phyloP scores from a whole-genome alignment of 53 echinoderm and acorn worm genomes.

The Echinarachnius parma region DNA sequence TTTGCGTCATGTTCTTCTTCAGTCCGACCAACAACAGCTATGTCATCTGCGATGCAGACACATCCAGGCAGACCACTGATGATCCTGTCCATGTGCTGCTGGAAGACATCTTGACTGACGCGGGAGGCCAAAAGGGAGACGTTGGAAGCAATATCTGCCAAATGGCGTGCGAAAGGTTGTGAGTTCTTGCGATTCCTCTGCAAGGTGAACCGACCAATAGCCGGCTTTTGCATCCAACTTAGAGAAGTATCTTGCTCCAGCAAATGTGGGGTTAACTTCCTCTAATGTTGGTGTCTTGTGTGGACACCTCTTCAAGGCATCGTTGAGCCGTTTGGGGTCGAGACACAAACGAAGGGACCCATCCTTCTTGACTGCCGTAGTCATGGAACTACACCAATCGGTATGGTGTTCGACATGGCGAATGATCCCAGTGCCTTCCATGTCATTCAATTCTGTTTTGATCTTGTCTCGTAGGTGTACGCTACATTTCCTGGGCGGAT shows the following conservation, averaged over 20 bases:
- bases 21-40: constrained; percentile 21
- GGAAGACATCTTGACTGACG: constrained; percentile 51
- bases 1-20: constrained; percentile 49
- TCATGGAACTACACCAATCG: constrained; percentile 52
- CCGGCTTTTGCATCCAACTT: constrained; percentile 60
- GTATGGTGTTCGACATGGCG: constrained; percentile 31
- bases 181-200: constrained; percentile 45
- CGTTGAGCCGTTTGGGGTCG: constrained; percentile 34
- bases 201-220: constrained; percentile 55
- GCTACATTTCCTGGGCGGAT: constrained; percentile 46
- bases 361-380: constrained; percentile 54
- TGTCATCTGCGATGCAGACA: constrained; percentile 50
- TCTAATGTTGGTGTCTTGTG: constrained; percentile 35
- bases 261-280: constrained; percentile 50
- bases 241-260: constrained; percentile 28
- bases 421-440: constrained; percentile 37
- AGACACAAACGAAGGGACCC: constrained; percentile 47
- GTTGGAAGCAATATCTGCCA: constrained; percentile 58
- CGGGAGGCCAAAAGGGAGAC: constrained; percentile 51
- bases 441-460: constrained; percentile 31
- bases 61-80: constrained; percentile 9
- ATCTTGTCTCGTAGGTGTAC: constrained; percentile 26
- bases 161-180: constrained; percentile 43
- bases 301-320: constrained; percentile 19
- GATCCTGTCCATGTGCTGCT: constrained; percentile 48